Conservation (phyloP, 1,140 invertebrate species). For the Ceratitis capitata region DNA sequence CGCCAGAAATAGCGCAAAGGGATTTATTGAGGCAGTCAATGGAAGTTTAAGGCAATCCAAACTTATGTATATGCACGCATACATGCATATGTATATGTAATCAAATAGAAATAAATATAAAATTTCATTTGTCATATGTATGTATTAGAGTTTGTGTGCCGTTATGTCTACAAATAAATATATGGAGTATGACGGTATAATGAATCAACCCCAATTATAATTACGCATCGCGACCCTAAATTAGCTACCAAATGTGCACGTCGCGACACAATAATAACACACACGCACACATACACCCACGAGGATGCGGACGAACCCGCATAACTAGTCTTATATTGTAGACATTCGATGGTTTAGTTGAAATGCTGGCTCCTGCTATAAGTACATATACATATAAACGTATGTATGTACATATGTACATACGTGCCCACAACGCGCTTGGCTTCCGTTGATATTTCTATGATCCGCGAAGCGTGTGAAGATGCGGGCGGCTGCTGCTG, state of each 20-base stretch:
- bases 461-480: conserved; percentile 41
- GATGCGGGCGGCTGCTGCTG: conserved; percentile 10
- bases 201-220: conserved; percentile 40
- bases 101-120: too few relatives aligned
- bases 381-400: not conserved
- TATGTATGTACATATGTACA: not conserved
- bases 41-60: not conserved
- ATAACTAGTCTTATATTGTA: not conserved
- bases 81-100: not conserved
- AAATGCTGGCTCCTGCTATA: not conserved
- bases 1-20: not conserved
- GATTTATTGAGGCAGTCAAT: conserved; percentile 21
- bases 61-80: too few relatives aligned
- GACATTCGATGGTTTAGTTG: not conserved
- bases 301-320: not conserved
- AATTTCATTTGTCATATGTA: not conserved
- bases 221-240: conserved; percentile 42
- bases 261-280: not conserved
- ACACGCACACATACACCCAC: not conserved
- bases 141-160: too few relatives aligned
- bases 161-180: not conserved
- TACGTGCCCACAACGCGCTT: too few relatives aligned
- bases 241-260: conserved; percentile 41
- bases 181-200: not conserved
- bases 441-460: not conserved